These are phyloP conservation scores for Xenopus borealis DNA, from an alignment of 2,113 vertebrate genomes.

Conservation along the genomic window DNA sequence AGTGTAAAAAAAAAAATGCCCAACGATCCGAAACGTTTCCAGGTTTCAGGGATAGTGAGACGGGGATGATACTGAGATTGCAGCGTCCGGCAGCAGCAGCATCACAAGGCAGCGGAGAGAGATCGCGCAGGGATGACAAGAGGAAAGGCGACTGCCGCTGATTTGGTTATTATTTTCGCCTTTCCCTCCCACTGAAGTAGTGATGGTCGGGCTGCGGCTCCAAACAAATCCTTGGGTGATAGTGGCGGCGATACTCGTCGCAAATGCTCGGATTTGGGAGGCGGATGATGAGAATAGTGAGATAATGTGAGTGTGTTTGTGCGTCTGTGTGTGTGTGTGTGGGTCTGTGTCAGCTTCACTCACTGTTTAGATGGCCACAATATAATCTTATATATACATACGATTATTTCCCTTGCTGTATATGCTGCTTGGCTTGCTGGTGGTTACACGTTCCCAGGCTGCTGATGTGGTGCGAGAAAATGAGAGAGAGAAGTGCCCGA, in stretches of 20 bases:
- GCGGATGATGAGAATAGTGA: conserved; percentile 51
- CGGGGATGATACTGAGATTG: conserved; percentile 41
- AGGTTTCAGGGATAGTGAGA: conserved; percentile 47
- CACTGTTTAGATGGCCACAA: conserved; percentile 14
- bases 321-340: conserved; percentile 7
- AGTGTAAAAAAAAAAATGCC: background rate
- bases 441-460: conserved; percentile 40
- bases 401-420: conserved; percentile 18
- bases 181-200: conserved; percentile 53
- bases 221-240: conserved; percentile 65
- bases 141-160: conserved; percentile 39
- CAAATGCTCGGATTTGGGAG: conserved; percentile 45
- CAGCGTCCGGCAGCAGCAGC: conserved; percentile 49
- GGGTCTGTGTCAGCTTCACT: conserved; percentile 27
- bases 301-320: conserved; percentile 53
- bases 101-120: conserved; percentile 54
- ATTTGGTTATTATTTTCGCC: conserved; percentile 50
- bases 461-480: conserved; percentile 8
- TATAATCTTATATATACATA: background rate
- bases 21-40: background rate
- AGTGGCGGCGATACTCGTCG: conserved; percentile 71
- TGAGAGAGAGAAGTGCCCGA: conserved; percentile 11
- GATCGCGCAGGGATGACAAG: conserved; percentile 49
- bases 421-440: conserved; percentile 53
- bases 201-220: conserved; percentile 56